phyloP scores from a whole-genome alignment of 2,888 invertebrate species.

The Creontiades dilutus region DNA sequence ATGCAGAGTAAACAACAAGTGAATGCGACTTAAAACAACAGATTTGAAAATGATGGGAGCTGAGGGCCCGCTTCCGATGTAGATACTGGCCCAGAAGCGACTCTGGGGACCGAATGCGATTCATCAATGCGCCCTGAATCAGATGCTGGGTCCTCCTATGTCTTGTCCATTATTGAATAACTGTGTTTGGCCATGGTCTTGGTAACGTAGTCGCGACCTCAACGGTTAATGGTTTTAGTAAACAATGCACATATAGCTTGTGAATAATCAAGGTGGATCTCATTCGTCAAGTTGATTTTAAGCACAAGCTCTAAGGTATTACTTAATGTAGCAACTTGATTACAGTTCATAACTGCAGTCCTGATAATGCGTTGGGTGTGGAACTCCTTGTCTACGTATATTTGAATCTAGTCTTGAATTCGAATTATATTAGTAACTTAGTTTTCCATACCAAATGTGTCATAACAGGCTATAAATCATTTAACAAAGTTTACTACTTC shows the following conservation, averaged over 20 bases:
- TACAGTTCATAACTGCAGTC: too few relatives aligned
- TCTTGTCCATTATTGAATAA: slow-evolving; percentile 24
- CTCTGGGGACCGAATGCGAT: neutral
- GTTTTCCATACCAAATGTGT: too few relatives aligned
- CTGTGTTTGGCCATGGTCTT: neutral
- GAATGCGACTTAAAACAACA: slow-evolving; percentile 56
- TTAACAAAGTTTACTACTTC: too few relatives aligned
- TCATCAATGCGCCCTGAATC: neutral
- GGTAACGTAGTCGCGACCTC: slow-evolving; percentile 2
- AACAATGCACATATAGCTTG: slow-evolving; percentile 3
- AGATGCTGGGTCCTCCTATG: neutral
- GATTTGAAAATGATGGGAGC: slow-evolving; percentile 43
- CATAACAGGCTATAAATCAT: too few relatives aligned
- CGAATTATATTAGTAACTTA: too few relatives aligned
- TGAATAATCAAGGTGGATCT: neutral
- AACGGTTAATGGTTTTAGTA: slow-evolving; percentile 2
- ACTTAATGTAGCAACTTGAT: too few relatives aligned
- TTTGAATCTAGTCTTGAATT: too few relatives aligned
- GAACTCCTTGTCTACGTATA: too few relatives aligned
- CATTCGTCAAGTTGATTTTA: too few relatives aligned
- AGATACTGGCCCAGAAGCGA: neutral
- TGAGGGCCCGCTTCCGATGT: neutral
- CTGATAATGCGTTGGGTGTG: too few relatives aligned
- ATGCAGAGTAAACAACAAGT: slow-evolving; percentile 66
- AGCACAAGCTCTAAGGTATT: too few relatives aligned